A percentile compares a stretch with the other conserved stretches of the same genome.
Conservation (phyloP, 2,888 invertebrate genomes). For the Tiliacea citrago region DNA sequence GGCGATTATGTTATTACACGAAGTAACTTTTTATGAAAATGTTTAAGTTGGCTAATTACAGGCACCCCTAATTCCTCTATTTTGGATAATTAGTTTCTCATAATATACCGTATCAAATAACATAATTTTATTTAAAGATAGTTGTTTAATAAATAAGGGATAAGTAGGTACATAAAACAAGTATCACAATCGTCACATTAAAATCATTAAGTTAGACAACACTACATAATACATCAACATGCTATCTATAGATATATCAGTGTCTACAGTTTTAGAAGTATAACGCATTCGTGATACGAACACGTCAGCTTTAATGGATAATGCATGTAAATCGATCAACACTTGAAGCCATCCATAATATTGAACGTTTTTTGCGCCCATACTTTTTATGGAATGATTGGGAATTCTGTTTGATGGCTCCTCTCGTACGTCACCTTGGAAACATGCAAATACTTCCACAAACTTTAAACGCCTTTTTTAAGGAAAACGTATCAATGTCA, state of each 20-base stretch:
- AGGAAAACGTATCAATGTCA: constrained; percentile 48
- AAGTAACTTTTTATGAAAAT: constrained; percentile 37
- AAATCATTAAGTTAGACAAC: background rate
- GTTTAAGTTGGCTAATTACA: constrained; percentile 29
- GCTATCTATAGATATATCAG: background rate
- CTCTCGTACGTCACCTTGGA: constrained; percentile 35
- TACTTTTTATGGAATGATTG: constrained; percentile 49
- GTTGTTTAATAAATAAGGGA: background rate
- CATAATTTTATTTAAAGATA: background rate
- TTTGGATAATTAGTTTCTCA: background rate
- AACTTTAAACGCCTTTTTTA: constrained; percentile 49
- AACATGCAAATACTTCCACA: constrained; percentile 52
- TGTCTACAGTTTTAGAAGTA: constrained; percentile 11
- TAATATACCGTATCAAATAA: background rate
- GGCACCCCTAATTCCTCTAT: constrained; percentile 10
- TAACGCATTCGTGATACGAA: constrained; percentile 51
- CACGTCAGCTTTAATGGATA: constrained; percentile 69
- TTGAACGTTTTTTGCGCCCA: constrained; percentile 41
- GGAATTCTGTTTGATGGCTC: constrained; percentile 50
- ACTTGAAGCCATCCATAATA: constrained; percentile 49
- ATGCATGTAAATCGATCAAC: constrained; percentile 70
- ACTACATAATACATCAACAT: background rate
- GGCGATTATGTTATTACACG: constrained; percentile 34
- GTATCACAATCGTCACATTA: background rate
- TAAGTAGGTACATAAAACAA: background rate